A percentile compares a stretch with the other conserved stretches of the same genome.
Evolutionary conservation across 2,113 vertebrate genomes (phyloP).

Genomic region (Taurulus bubalis): DNA sequence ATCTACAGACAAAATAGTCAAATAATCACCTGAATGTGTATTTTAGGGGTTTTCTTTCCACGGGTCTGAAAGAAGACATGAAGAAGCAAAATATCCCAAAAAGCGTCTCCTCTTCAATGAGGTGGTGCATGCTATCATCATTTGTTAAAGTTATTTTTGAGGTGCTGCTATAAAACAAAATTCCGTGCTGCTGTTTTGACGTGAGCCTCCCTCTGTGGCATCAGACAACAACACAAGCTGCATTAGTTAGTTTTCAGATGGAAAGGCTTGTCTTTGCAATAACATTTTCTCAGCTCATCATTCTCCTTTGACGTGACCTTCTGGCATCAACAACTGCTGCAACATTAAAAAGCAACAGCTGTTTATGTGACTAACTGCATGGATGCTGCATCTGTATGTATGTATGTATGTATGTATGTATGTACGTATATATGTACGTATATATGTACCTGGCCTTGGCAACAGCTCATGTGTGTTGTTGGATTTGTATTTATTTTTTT

Average conservation of each 20-base stretch:
- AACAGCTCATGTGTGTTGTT: background rate
- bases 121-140: background rate
- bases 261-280: slow-evolving; percentile 5
- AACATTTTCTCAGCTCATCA: background rate
- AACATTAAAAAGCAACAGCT: slow-evolving; percentile 9
- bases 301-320: background rate
- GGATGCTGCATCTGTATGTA: slow-evolving; percentile 10
- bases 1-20: background rate
- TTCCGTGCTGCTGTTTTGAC: background rate
- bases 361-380: slow-evolving; percentile 10
- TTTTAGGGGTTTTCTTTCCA: background rate
- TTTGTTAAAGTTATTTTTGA: background rate
- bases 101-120: background rate
- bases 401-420: background rate
- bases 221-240: slow-evolving; percentile 2
- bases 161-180: background rate
- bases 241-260: slow-evolving; percentile 3
- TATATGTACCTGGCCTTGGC: slow-evolving; percentile 8
- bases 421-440: background rate
- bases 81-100: background rate
- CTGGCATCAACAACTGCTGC: slow-evolving; percentile 16
- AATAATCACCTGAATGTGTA: background rate
- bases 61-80: background rate
- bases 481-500: background rate
- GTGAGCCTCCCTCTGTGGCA: background rate